A percentile compares a stretch with the other conserved stretches of the same genome.
These are phyloP conservation scores for Epicampocera succincta DNA, from an alignment of 2,888 invertebrate species.

Conservation along the genomic window DNA sequence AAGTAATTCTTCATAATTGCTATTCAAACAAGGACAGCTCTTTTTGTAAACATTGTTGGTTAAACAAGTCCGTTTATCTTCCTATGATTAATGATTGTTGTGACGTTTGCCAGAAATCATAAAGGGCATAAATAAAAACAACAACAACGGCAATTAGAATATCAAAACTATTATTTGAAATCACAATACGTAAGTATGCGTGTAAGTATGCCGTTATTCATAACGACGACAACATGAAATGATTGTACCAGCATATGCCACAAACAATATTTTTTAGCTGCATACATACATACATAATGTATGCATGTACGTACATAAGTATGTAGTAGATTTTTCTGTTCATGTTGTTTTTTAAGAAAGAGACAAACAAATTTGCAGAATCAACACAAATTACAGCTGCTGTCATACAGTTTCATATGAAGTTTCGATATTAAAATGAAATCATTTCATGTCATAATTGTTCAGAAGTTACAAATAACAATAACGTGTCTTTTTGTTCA, in stretches of 20 bases:
- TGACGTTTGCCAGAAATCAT: conserved; percentile 36
- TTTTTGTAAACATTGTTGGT: conserved; percentile 4
- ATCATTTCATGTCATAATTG: too few species aligned
- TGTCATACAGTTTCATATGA: neutral
- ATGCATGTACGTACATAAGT: too few species aligned
- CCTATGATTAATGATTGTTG: conserved; percentile 50
- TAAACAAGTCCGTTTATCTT: neutral
- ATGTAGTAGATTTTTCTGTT: too few species aligned
- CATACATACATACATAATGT: neutral
- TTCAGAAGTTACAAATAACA: too few species aligned
- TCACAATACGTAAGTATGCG: conserved; percentile 1
- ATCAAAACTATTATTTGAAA: conserved; percentile 22
- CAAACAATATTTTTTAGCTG: conserved; percentile 10
- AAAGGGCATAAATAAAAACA: conserved; percentile 25
- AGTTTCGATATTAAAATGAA: neutral
- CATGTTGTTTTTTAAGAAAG: too few species aligned
- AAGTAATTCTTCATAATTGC: conserved; percentile 39
- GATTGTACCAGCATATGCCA: conserved; percentile 33
- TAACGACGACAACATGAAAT: conserved; percentile 14
- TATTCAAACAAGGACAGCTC: conserved; percentile 23
- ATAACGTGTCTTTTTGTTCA: too few species aligned
- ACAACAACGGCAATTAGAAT: neutral
- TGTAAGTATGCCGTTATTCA: conserved; percentile 20
- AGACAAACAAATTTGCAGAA: neutral
- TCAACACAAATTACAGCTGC: neutral